Evolutionary conservation across 1,140 invertebrate genomes (phyloP).

Genomic region (Drosophila kanapiae): DNA sequence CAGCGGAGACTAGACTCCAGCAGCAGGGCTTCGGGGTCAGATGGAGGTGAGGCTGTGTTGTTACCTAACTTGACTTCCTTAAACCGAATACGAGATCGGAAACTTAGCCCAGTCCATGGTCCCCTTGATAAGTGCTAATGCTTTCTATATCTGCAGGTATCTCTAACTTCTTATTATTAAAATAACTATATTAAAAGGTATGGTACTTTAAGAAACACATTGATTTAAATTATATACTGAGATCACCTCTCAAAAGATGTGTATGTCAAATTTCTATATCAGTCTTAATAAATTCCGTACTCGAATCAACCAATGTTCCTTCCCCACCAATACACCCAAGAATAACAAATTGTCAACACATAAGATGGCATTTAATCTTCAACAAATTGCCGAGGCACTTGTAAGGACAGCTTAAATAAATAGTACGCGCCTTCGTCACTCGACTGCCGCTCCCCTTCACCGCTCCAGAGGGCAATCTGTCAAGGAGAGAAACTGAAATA

Average conservation of each 20-base stretch:
- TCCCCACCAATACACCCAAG: conserved; percentile 21
- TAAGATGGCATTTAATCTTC: conserved; percentile 82
- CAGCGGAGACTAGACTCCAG: not conserved
- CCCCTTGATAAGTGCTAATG: not conserved
- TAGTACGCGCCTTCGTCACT: conserved; percentile 59
- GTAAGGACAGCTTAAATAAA: conserved; percentile 79
- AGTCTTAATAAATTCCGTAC: too few species aligned
- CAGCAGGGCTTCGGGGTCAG: not conserved
- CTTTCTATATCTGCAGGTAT: not conserved
- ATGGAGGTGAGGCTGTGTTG: conserved; percentile 19
- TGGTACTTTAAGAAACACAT: not conserved
- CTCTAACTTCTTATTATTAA: not conserved
- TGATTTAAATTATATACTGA: too few species aligned
- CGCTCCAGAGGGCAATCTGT: conserved; percentile 67
- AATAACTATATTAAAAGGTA: not conserved
- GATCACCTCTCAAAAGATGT: not conserved
- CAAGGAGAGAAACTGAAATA: conserved; percentile 54
- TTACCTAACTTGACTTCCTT: conserved; percentile 20
- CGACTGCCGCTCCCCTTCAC: conserved; percentile 2
- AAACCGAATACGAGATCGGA: conserved; percentile 1
- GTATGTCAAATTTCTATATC: too few species aligned
- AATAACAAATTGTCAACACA: conserved; percentile 83
- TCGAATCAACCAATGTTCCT: conserved; percentile 1
- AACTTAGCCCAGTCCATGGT: not conserved
- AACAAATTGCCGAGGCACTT: conserved; percentile 79